Conservation (phyloP, 1,140 invertebrate species). For the Melanaphis sacchari region DNA sequence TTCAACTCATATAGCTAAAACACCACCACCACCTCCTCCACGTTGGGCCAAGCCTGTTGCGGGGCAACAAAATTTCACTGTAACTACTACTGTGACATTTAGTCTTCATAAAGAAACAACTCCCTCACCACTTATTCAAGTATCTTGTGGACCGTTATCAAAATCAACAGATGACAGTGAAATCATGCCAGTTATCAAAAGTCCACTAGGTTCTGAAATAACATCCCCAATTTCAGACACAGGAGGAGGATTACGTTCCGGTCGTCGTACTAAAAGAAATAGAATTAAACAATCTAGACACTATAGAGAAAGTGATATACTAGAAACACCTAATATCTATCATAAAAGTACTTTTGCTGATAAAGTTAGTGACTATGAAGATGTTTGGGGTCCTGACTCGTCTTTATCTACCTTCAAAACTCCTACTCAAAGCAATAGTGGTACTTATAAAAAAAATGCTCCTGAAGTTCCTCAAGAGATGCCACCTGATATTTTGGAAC, state of each 20-base stretch:
- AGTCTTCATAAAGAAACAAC: slow-evolving; percentile 71
- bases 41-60: slow-evolving; percentile 68
- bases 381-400: slow-evolving; percentile 83
- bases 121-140: slow-evolving; percentile 59
- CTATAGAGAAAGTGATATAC: slow-evolving; percentile 82
- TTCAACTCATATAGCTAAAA: slow-evolving; percentile 63
- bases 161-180: slow-evolving; percentile 52
- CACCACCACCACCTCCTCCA: slow-evolving; percentile 72
- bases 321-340: slow-evolving; percentile 77
- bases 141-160: slow-evolving; percentile 34
- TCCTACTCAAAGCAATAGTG: slow-evolving; percentile 61
- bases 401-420: slow-evolving; percentile 62
- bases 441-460: slow-evolving; percentile 51
- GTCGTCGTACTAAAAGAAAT: slow-evolving; percentile 42
- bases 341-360: slow-evolving; percentile 86
- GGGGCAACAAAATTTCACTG: slow-evolving; percentile 74
- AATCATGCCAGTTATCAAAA: slow-evolving; percentile 54
- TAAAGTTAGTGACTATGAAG: slow-evolving; percentile 94
- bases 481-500: slow-evolving; percentile 61
- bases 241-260: slow-evolving; percentile 63
- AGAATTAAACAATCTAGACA: slow-evolving; percentile 67
- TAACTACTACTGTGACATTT: slow-evolving; percentile 83
- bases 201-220: slow-evolving; percentile 54
- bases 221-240: slow-evolving; percentile 62
- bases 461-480: slow-evolving; percentile 60